Percentiles rank a stretch among this genome's conserved stretches.
These are phyloP conservation scores for Morpho deidamia DNA, from an alignment of 2,888 invertebrate species.

Conservation along the genomic window DNA sequence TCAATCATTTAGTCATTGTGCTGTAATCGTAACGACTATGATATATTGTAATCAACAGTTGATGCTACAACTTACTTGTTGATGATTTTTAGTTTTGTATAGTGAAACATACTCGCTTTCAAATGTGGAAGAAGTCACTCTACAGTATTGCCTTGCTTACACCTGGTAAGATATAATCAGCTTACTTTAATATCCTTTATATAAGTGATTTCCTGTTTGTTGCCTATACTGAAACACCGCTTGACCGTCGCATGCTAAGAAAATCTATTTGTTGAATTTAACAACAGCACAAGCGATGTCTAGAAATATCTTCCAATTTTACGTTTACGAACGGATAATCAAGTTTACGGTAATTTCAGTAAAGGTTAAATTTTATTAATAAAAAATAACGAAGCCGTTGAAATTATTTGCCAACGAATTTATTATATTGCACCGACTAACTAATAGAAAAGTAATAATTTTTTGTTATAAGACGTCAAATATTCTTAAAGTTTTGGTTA, in stretches of 20 bases:
- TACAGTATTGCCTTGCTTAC: constrained; percentile 78
- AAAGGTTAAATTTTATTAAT: constrained; percentile 52
- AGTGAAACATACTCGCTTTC: constrained; percentile 77
- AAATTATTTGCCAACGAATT: constrained; percentile 57
- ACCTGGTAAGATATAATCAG: constrained; percentile 77
- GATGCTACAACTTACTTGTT: constrained; percentile 70
- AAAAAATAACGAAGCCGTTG: constrained; percentile 64
- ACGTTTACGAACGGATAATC: neutral
- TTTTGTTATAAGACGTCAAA: no score
- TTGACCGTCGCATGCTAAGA: constrained; percentile 27
- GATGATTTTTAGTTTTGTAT: constrained; percentile 75
- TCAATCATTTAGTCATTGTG: constrained; percentile 67
- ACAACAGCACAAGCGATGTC: constrained; percentile 4
- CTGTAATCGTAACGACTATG: constrained; percentile 61
- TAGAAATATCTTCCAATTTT: neutral
- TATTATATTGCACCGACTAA: constrained; percentile 22
- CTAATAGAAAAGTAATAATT: neutral
- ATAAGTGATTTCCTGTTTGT: constrained; percentile 69
- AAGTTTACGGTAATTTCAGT: constrained; percentile 55
- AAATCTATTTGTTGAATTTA: constrained; percentile 5
- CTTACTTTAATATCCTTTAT: constrained; percentile 76
- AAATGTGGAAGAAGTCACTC: constrained; percentile 78
- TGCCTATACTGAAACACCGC: constrained; percentile 67
- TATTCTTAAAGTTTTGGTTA: no score
- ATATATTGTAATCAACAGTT: constrained; percentile 63